phyloP scores from a whole-genome alignment of 2,113 vertebrate species.

The Gavia stellata region DNA sequence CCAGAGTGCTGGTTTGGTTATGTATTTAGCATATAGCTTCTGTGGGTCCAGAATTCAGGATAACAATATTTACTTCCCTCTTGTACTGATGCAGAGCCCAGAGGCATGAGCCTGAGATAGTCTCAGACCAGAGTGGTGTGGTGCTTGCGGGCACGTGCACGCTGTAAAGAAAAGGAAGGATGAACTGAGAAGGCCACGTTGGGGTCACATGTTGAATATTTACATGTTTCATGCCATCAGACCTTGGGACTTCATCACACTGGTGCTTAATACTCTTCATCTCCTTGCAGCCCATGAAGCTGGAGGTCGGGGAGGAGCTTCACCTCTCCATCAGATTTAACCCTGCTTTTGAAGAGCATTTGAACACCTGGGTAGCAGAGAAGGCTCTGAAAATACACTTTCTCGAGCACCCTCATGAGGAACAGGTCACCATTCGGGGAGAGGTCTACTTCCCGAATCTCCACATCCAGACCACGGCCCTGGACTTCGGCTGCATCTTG shows the following conservation, averaged over 20 bases:
- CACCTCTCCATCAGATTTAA: constrained; percentile 80
- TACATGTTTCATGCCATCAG: neutral
- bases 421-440: constrained; percentile 68
- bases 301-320: constrained; percentile 62
- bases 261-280: neutral
- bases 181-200: neutral
- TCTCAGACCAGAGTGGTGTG: neutral
- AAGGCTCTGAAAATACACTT: constrained; percentile 74
- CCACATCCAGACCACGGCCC: constrained; percentile 63
- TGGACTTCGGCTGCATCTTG: constrained; percentile 86
- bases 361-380: constrained; percentile 62
- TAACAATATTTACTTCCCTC: neutral
- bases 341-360: constrained; percentile 65
- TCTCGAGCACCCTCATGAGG: constrained; percentile 74
- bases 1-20: neutral
- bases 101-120: rapidly evolving
- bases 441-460: constrained; percentile 86
- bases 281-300: constrained; percentile 68
- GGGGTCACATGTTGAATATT: neutral
- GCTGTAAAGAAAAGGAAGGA: neutral
- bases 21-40: neutral
- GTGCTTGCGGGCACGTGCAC: neutral
- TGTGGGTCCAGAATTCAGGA: neutral
- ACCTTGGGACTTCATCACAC: neutral
- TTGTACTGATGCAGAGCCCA: neutral